Evolutionary conservation across 1,140 invertebrate species (phyloP).

Genomic region (Danaus plexippus): DNA sequence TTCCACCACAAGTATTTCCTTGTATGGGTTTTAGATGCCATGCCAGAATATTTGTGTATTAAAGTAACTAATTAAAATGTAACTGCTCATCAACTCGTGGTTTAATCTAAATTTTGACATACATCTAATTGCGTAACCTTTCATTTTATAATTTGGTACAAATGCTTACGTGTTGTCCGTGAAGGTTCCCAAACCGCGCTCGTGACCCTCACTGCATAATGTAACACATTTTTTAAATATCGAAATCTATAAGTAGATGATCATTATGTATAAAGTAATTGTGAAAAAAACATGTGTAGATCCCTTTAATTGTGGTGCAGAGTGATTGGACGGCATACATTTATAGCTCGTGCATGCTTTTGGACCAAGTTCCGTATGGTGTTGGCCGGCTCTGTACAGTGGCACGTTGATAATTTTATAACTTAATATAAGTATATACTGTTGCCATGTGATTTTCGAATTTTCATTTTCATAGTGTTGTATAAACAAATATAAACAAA

Average conservation of each 20-base stretch:
- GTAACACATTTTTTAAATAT: conserved; percentile 28
- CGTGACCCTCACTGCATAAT: conserved; percentile 59
- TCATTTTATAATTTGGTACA: conserved; percentile 60
- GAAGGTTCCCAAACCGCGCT: conserved; percentile 61
- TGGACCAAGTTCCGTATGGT: conserved; percentile 20
- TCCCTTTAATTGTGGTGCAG: conserved; percentile 31
- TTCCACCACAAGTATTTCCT: conserved; percentile 39
- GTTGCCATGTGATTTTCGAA: too few relatives aligned
- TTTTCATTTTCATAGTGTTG: too few relatives aligned
- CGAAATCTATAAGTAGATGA: conserved; percentile 48
- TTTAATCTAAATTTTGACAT: conserved; percentile 28
- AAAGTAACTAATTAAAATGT: conserved; percentile 21
- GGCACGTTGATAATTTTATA: too few relatives aligned
- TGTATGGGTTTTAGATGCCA: conserved; percentile 27
- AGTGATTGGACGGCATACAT: conserved; percentile 25
- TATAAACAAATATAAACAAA: too few relatives aligned
- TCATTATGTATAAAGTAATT: conserved; percentile 29
- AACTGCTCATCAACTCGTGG: not conserved
- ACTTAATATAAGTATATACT: too few relatives aligned
- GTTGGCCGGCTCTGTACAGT: conserved; percentile 9
- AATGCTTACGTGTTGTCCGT: conserved; percentile 67
- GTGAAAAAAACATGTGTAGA: conserved; percentile 36
- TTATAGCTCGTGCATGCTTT: conserved; percentile 21
- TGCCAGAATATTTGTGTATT: conserved; percentile 16
- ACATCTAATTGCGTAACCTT: conserved; percentile 67